Evolutionary conservation across 2,113 vertebrate genomes (phyloP), one percentile per base, ranked within the genome.

Genomic region (Eulemur rufifrons): DNA sequence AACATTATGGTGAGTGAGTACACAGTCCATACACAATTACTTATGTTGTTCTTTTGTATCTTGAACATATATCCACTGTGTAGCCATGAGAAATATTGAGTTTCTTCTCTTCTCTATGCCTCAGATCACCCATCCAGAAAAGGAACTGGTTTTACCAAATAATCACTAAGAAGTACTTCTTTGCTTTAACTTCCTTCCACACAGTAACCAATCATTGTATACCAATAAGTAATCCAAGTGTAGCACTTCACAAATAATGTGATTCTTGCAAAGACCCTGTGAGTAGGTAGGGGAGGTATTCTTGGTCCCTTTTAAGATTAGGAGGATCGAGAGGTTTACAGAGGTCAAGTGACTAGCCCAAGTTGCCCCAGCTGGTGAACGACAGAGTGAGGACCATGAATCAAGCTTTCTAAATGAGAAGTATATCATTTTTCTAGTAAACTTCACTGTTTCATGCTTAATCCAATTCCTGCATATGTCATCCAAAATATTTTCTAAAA

Each of bases 401-500:
- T 81, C 78, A 85, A 91, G 83, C 15, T 37, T 90, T 68, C 64
- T 32, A 59, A 64, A 29, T 86, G 39, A 90, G 50, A 92, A 73
- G 8, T 27, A 59, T 64, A 11, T 64, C 39, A 54, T 83, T 47
- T 50, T 92, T 86, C 76, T 50, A 66, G 39, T 63, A 74, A 87
- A 59, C 74, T 61, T 52, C n/a, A 64, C 7, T n/a, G 73, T 74
- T 93, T 84, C 76, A 91, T n/a, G 59, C 54, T 80, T 84, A 83
- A 63, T 86, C 76, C 68, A 92, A 3, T 89, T 94, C 18, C 23
- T 73, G 25, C 9, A 1, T 39, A 27, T 87, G 17, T n/a, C 54
- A 87, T 80, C 54, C 56, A 93, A 96, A 74, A 74, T 34, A 52
- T 92, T 92, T 89, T 94, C 84, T 15, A 87, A 95, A 88, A 76